Conservation (phyloP, 2,888 invertebrate genomes). For the Anodontia alba region DNA sequence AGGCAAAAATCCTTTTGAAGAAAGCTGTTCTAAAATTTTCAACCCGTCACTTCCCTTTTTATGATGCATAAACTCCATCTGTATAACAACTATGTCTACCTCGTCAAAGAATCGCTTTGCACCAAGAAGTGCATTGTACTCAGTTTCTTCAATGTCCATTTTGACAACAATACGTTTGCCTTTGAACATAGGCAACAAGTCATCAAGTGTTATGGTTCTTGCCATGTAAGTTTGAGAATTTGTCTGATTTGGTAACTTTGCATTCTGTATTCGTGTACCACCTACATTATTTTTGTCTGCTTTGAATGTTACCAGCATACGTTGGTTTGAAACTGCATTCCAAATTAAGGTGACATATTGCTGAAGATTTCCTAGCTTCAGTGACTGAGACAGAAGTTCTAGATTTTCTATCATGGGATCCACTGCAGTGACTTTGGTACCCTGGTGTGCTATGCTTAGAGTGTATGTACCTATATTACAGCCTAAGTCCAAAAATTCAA, state of each 20-base stretch:
- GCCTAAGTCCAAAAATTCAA: slow-evolving; percentile 43
- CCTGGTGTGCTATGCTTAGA: slow-evolving; percentile 26
- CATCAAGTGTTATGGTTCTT: slow-evolving; percentile 24
- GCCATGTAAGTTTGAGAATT: background rate
- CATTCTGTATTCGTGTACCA: slow-evolving; percentile 27
- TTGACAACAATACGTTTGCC: slow-evolving; percentile 16
- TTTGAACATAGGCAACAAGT: slow-evolving; percentile 20
- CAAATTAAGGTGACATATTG: slow-evolving; percentile 42
- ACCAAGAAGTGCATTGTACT: slow-evolving; percentile 6
- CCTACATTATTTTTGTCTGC: slow-evolving; percentile 44
- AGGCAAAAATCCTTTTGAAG: background rate
- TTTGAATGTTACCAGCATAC: slow-evolving; percentile 27
- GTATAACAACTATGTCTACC: slow-evolving; percentile 10
- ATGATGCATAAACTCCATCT: slow-evolving; percentile 25
- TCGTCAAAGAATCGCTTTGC: slow-evolving; percentile 22
- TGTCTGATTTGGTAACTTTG: background rate
- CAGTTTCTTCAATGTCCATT: slow-evolving; percentile 15
- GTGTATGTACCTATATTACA: slow-evolving; percentile 50
- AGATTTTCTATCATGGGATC: slow-evolving; percentile 42
- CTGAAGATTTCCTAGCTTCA: slow-evolving; percentile 32
- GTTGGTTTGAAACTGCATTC: slow-evolving; percentile 49
- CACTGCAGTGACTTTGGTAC: slow-evolving; percentile 43
- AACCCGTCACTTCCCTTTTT: background rate
- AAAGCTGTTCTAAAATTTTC: slow-evolving; percentile 14
- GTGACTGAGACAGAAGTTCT: slow-evolving; percentile 31